Evolutionary conservation across 2,888 invertebrate genomes (phyloP), one percentile per base, ranked within the genome.

Genomic region (Allygus modestus): DNA sequence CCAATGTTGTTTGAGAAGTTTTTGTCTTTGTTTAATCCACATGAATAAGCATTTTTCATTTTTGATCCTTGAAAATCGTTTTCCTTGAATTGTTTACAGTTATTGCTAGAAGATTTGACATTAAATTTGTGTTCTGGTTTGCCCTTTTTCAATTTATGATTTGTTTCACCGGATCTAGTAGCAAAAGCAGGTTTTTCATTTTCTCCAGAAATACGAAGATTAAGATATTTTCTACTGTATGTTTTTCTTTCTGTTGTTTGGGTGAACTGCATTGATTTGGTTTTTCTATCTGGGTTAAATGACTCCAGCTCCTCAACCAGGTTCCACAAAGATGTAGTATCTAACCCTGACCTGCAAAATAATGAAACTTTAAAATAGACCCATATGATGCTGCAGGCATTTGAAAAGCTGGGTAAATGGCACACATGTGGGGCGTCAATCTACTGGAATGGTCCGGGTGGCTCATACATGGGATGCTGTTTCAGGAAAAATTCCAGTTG

Each of bases 241-340:
- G 65, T 65, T 28, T 31, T 65, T 54, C 54, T 54, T 23, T 54
- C 20, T 54, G 54, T 23, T 54, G 54, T 54, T 23, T 54, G 54
- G 7, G 54, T 23, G 23, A 54, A 54, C 1, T 54, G 54, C 31
- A 65, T 20, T 15, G 65, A 28, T 26, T 65, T 65, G 1, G 28
- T 15, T 28, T 31, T 65, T 15, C n/a, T 26, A 1, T 65, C 65
- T 28, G 31, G 20, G 12, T 65, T 65, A 4, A 65, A 31, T 28
- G 65, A 65, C 17, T 65, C 65, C 65, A 65, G 65, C 31, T 65
- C 65, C 0, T 65, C 65, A 28, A 65, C 20, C 12, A 65, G 65
- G 28, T 65, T 65, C 31, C 28, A 65, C 15, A 65, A 31, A 20
- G 65, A 65, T 17, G 26, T 4, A 2, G 65, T 65, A 31, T 58